A percentile compares a stretch with the other conserved stretches of the same genome.
Evolutionary conservation across 1,140 invertebrate genomes (phyloP).

Genomic region (Papilio glaucus): DNA sequence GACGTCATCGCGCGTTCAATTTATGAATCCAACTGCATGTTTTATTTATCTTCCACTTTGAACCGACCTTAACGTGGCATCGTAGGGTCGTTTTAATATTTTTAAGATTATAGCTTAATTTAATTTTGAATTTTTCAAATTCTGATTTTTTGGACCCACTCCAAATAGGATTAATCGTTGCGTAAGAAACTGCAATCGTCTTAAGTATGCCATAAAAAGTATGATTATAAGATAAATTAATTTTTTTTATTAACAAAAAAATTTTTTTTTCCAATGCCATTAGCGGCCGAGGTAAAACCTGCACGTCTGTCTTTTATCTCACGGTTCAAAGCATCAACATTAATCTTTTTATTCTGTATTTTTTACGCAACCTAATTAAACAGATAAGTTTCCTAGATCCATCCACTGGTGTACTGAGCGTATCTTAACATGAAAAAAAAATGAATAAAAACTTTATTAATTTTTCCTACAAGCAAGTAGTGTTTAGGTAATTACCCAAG

Average conservation of each 20-base stretch:
- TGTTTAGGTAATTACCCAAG: no score
- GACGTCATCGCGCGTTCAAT: neutral
- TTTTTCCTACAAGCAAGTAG: no score
- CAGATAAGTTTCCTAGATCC: constrained; percentile 3
- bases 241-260: neutral
- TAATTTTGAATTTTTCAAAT: no score
- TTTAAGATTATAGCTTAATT: no score
- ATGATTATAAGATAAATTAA: no score
- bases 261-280: neutral
- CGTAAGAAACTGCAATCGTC: no score
- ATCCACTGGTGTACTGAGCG: neutral
- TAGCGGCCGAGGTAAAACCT: neutral
- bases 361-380: neutral
- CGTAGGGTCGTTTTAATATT: neutral
- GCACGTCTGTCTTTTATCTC: neutral
- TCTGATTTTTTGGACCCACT: no score
- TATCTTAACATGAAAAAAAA: neutral
- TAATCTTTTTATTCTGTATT: neutral
- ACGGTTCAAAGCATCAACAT: neutral
- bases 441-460: no score
- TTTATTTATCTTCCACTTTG: constrained; percentile 14
- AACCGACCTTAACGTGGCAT: neutral
- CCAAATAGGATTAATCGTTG: no score
- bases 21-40: neutral
- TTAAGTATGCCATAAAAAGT: no score